Evolutionary conservation across 2,888 invertebrate species (phyloP).

Genomic region (Philhelius pedissequus): DNA sequence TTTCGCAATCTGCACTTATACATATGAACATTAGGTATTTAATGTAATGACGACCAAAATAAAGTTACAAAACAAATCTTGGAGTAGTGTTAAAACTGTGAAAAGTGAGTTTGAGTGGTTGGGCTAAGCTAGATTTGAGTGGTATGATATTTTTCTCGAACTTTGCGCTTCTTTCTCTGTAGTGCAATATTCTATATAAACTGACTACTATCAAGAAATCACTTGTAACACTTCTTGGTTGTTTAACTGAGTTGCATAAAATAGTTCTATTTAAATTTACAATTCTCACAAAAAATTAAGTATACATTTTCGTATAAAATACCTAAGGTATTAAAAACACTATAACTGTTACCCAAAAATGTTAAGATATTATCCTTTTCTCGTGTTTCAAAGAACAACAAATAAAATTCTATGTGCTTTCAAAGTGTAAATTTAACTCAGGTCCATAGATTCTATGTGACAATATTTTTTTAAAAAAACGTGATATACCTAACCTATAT

Average conservation of each 20-base stretch:
- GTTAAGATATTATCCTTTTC: conserved; percentile 26
- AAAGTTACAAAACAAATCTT: too few species aligned
- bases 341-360: conserved; percentile 23
- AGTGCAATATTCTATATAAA: too few species aligned
- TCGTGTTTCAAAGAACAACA: conserved; percentile 33
- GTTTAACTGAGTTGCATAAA: not conserved
- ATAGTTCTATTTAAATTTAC: not conserved
- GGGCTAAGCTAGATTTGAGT: too few species aligned
- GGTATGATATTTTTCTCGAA: too few species aligned
- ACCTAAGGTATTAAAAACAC: not conserved
- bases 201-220: not conserved
- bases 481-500: conserved; percentile 33
- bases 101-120: too few species aligned
- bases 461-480: conserved; percentile 15
- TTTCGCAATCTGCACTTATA: too few species aligned
- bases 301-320: conserved; percentile 31
- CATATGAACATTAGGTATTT: too few species aligned
- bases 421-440: conserved; percentile 25
- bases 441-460: not conserved
- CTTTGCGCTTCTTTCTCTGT: too few species aligned
- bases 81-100: too few species aligned
- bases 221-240: not conserved
- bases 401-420: conserved; percentile 21
- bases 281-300: not conserved
- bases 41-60: too few species aligned